Evolutionary conservation across 2,888 invertebrate genomes (phyloP).

Genomic region (Plagiodera versicolora): DNA sequence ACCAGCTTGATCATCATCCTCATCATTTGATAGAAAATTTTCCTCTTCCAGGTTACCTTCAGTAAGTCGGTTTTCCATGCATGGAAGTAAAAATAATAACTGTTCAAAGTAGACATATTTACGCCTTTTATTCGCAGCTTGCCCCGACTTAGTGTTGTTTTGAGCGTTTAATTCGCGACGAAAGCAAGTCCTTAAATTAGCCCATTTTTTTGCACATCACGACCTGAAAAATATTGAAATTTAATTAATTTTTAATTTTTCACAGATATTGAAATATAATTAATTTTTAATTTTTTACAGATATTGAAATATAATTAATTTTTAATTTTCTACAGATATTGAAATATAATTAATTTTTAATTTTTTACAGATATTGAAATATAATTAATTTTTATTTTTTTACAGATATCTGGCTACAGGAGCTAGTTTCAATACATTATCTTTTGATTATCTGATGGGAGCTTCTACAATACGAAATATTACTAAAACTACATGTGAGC

Average conservation of each 20-base stretch:
- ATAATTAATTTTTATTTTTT: background rate
- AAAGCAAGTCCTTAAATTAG: conserved; percentile 3
- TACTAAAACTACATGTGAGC: conserved; percentile 5
- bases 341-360: too few relatives aligned
- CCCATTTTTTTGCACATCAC: conserved; percentile 2
- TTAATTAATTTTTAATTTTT: too few relatives aligned
- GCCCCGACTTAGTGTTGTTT: conserved; percentile 3
- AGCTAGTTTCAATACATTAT: conserved; percentile 8
- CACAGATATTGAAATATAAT: too few relatives aligned
- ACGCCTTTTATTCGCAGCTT: conserved; percentile 1
- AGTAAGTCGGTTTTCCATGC: conserved; percentile 5
- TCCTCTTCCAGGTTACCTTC: conserved; percentile 4
- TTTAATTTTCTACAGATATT: too few relatives aligned
- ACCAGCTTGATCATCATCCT: background rate
- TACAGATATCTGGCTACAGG: background rate
- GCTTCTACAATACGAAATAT: conserved; percentile 10
- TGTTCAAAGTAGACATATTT: conserved; percentile 5
- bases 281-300: too few relatives aligned
- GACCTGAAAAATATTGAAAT: background rate
- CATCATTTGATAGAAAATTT: conserved; percentile 1
- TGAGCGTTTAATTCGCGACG: conserved; percentile 4
- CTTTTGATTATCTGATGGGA: conserved; percentile 6
- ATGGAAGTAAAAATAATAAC: conserved; percentile 8
- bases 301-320: too few relatives aligned
- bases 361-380: too few relatives aligned